Conservation (phyloP, 2,888 invertebrate genomes). For the Andricus curvator region DNA sequence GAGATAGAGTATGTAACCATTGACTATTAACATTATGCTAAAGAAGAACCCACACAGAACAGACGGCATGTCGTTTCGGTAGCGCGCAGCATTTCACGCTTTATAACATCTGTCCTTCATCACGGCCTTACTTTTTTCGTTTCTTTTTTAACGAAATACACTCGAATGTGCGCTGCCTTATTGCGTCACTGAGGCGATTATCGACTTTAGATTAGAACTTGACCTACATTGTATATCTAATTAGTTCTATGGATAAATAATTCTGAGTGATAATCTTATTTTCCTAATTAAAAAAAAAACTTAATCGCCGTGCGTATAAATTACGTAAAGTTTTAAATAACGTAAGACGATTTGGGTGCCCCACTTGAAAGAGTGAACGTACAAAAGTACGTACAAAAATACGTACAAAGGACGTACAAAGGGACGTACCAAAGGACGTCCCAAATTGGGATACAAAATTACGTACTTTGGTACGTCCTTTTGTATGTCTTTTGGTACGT, state of each 20-base stretch:
- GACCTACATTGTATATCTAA: neutral
- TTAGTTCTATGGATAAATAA: neutral
- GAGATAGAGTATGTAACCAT: slow-evolving; percentile 61
- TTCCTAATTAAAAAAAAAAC: too few relatives aligned
- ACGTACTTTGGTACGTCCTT: too few relatives aligned
- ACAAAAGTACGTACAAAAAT: too few relatives aligned
- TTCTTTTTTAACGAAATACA: slow-evolving; percentile 3
- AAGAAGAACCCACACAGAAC: slow-evolving; percentile 16
- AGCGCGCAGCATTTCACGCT: slow-evolving; percentile 10
- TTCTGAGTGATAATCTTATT: too few relatives aligned
- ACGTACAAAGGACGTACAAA: too few relatives aligned
- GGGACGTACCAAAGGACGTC: too few relatives aligned
- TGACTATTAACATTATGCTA: slow-evolving; percentile 55
- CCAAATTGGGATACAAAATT: too few relatives aligned
- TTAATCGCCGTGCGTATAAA: too few relatives aligned
- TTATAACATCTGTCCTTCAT: slow-evolving; percentile 33
- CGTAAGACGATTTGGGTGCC: too few relatives aligned
- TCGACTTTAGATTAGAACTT: slow-evolving; percentile 5
- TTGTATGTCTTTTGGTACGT: too few relatives aligned
- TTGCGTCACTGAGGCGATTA: neutral
- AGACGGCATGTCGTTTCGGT: slow-evolving; percentile 28
- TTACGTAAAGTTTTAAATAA: too few relatives aligned
- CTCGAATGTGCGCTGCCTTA: neutral
- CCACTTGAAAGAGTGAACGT: too few relatives aligned
- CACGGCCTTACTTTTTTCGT: slow-evolving; percentile 9